Conservation (phyloP, 2,797 vertebrate genomes). For the Sebastiscus albofasciatus region DNA sequence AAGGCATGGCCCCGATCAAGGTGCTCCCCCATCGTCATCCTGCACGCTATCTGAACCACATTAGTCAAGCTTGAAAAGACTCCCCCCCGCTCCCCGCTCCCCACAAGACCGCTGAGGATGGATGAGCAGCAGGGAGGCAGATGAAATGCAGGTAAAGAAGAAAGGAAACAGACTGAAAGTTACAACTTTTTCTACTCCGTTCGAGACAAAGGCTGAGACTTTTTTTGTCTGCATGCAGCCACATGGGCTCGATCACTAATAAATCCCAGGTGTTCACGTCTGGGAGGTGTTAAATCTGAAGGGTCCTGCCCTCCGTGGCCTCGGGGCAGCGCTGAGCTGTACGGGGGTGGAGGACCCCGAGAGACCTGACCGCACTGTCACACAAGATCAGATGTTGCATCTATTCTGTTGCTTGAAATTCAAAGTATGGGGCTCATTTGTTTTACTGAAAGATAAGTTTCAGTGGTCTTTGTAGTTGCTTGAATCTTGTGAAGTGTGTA, state of each 20-base stretch:
- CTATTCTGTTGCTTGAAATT: slow-evolving; percentile 56
- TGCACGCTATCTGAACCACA: slow-evolving; percentile 74
- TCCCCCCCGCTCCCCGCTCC: slow-evolving; percentile 45
- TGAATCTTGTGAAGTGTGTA: slow-evolving; percentile 27
- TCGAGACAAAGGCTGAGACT: slow-evolving; percentile 44
- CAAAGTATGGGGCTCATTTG: slow-evolving; percentile 32
- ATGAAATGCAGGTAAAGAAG: slow-evolving; percentile 65
- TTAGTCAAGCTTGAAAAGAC: slow-evolving; percentile 76
- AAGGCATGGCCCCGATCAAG: slow-evolving; percentile 68
- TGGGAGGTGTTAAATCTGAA: slow-evolving; percentile 77
- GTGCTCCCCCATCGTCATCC: slow-evolving; percentile 67
- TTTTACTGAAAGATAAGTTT: slow-evolving; percentile 11
- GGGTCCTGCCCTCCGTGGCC: slow-evolving; percentile 66
- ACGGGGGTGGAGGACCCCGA: slow-evolving; percentile 57
- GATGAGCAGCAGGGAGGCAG: slow-evolving; percentile 62
- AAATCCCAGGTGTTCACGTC: slow-evolving; percentile 73
- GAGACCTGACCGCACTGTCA: slow-evolving; percentile 64
- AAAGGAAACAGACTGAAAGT: slow-evolving; percentile 36
- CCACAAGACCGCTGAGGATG: slow-evolving; percentile 63
- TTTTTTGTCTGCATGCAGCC: slow-evolving; percentile 45
- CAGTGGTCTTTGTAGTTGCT: slow-evolving; percentile 12
- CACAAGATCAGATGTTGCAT: slow-evolving; percentile 66
- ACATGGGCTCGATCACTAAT: slow-evolving; percentile 62
- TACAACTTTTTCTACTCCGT: slow-evolving; percentile 45
- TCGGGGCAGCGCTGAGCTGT: slow-evolving; percentile 51